Conservation (phyloP, 1,140 invertebrate species). For the Diorhabda sublineata region DNA sequence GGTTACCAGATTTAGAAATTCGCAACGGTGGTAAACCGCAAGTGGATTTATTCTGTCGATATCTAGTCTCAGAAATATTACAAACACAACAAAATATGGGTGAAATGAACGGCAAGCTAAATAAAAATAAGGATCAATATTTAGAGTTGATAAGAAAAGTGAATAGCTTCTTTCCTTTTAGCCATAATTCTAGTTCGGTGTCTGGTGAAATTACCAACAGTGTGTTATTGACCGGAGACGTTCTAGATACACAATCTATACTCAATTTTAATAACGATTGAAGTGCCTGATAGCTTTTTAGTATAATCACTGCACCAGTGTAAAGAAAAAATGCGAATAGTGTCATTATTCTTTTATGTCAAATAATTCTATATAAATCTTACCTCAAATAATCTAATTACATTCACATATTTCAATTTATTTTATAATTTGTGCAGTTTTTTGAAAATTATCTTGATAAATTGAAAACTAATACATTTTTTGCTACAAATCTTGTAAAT, state of each 20-base stretch:
- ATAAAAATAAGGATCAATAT: slow-evolving; percentile 40
- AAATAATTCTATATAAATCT: too few relatives aligned
- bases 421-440: too few relatives aligned
- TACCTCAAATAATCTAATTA: too few relatives aligned
- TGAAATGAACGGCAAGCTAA: slow-evolving; percentile 34
- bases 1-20: slow-evolving; percentile 79
- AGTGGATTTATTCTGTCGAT: slow-evolving; percentile 57
- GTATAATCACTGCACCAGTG: background rate
- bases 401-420: too few relatives aligned
- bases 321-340: background rate
- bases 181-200: slow-evolving; percentile 30
- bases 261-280: slow-evolving; percentile 38
- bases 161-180: slow-evolving; percentile 54
- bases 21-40: slow-evolving; percentile 69
- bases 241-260: slow-evolving; percentile 45
- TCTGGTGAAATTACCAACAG: slow-evolving; percentile 34
- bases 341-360: background rate
- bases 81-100: slow-evolving; percentile 48
- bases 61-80: slow-evolving; percentile 56
- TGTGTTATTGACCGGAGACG: slow-evolving; percentile 38
- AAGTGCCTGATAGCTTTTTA: background rate
- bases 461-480: too few relatives aligned
- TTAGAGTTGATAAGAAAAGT: slow-evolving; percentile 41
- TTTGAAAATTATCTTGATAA: too few relatives aligned
- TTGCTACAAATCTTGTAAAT: too few relatives aligned